phyloP scores from a whole-genome alignment of 2,888 invertebrate species.

The Drosophila tanythrix region DNA sequence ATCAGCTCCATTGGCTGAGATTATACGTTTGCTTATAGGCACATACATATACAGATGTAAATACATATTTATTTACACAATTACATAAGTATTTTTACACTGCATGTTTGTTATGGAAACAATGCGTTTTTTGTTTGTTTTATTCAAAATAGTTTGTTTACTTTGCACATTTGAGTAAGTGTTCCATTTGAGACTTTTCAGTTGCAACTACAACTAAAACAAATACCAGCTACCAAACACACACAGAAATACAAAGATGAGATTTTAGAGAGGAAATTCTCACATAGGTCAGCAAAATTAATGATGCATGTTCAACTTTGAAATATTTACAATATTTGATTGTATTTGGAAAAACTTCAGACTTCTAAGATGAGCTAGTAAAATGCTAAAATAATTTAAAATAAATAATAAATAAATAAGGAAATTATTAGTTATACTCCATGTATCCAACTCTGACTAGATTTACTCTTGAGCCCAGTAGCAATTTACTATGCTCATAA shows the following conservation, averaged over 20 bases:
- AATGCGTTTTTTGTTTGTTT: conserved; percentile 7
- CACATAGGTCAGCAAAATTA: rapidly evolving
- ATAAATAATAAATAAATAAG: background rate
- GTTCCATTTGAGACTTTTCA: background rate
- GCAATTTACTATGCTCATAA: background rate
- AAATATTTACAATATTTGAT: background rate
- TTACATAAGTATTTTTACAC: conserved; percentile 3
- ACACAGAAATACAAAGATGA: background rate
- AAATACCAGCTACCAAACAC: background rate
- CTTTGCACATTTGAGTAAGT: conserved; percentile 37
- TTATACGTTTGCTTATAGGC: background rate
- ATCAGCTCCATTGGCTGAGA: background rate
- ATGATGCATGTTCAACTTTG: background rate
- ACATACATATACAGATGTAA: background rate
- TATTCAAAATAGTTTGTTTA: conserved; percentile 43
- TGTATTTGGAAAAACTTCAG: background rate
- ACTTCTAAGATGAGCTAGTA: background rate
- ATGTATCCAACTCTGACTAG: background rate
- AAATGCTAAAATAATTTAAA: background rate
- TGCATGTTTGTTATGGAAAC: conserved; percentile 2
- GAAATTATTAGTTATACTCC: background rate
- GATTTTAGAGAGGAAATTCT: background rate
- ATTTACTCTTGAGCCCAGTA: background rate
- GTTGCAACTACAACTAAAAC: background rate
- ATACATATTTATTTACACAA: background rate